Evolutionary conservation across 53 echinoderm and acorn worm species (phyloP).

Genomic region (Paracentrotus lividus): DNA sequence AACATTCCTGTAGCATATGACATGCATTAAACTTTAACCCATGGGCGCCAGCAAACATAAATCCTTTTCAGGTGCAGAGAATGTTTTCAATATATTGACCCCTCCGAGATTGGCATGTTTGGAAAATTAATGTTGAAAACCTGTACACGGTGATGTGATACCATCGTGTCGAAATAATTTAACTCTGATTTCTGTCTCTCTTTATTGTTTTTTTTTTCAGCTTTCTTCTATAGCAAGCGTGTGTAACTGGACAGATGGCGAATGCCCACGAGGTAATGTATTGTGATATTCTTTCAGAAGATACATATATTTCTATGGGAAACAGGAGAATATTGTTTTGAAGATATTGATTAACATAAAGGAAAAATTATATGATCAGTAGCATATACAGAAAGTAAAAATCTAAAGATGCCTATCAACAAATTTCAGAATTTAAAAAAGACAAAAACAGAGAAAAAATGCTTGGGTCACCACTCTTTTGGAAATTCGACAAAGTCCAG

Average conservation of each 20-base stretch:
- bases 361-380: no score
- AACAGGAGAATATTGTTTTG: no score
- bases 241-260: constrained; percentile 56
- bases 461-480: no score
- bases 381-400: no score
- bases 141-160: not conserved
- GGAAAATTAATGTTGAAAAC: not conserved
- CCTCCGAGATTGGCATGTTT: not conserved
- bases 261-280: constrained; percentile 31
- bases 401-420: no score
- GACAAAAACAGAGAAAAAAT: no score
- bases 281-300: not conserved
- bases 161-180: not conserved
- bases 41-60: constrained; percentile 1
- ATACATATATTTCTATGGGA: no score
- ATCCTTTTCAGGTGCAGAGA: not conserved
- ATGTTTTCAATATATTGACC: constrained; percentile 25
- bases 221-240: constrained; percentile 50
- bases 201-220: not conserved
- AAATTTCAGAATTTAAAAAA: no score
- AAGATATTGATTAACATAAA: no score
- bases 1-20: constrained; percentile 20
- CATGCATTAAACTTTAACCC: constrained; percentile 46
- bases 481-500: no score
- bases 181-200: not conserved